Evolutionary conservation across 2,888 invertebrate species (phyloP).

Genomic region (Drosophila lutescens): DNA sequence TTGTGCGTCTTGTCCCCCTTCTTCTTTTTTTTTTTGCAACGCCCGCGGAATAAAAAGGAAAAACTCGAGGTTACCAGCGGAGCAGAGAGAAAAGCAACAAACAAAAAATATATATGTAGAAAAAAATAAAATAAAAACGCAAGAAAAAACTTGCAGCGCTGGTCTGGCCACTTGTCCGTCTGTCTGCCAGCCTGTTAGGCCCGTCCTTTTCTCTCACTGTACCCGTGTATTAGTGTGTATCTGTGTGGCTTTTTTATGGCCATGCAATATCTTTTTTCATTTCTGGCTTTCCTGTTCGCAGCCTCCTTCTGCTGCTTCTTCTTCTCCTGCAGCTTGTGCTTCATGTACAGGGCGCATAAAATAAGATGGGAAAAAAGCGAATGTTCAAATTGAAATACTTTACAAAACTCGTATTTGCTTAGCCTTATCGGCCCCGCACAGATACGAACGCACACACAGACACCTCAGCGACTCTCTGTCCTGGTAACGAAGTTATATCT

Average conservation of each 20-base stretch:
- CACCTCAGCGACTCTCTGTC: slow-evolving; percentile 41
- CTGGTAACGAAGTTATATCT: slow-evolving; percentile 36
- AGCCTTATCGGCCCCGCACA: slow-evolving; percentile 60
- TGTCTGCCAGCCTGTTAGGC: slow-evolving; percentile 57
- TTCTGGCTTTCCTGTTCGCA: slow-evolving; percentile 55
- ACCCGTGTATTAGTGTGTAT: slow-evolving; percentile 32
- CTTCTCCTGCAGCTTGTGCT: slow-evolving; percentile 38
- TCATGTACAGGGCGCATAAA: slow-evolving; percentile 52
- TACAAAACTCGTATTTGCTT: slow-evolving; percentile 75
- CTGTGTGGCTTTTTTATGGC: slow-evolving; percentile 54
- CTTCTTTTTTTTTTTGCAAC: slow-evolving; percentile 26
- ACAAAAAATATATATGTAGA: slow-evolving; percentile 12
- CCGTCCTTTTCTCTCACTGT: slow-evolving; percentile 40
- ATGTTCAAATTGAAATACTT: slow-evolving; percentile 74
- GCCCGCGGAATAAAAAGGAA: slow-evolving; percentile 49
- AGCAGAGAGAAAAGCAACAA: slow-evolving; percentile 29
- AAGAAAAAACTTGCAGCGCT: slow-evolving; percentile 76
- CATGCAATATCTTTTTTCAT: slow-evolving; percentile 54
- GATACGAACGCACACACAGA: slow-evolving; percentile 28
- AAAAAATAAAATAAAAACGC: slow-evolving; percentile 18
- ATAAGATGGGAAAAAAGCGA: slow-evolving; percentile 49
- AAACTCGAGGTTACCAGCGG: slow-evolving; percentile 26
- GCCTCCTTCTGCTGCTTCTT: slow-evolving; percentile 34
- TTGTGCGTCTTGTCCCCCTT: slow-evolving; percentile 1
- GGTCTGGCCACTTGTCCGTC: slow-evolving; percentile 75